Evolutionary conservation across 2,113 vertebrate genomes (phyloP).

Genomic region (Rhabdomys dilectus): DNA sequence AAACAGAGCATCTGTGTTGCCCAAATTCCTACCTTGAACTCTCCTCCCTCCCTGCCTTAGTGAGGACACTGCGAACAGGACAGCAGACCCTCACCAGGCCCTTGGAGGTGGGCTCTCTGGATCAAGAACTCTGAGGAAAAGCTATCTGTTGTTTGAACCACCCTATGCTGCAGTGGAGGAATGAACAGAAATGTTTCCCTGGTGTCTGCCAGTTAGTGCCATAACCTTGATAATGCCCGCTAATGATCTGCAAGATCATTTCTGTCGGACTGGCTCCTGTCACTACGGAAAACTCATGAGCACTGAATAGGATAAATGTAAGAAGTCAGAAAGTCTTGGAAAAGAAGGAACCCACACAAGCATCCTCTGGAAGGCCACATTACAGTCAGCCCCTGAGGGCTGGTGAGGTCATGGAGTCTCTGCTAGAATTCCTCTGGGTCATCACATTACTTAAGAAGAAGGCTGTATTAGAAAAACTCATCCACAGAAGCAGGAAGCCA

Average conservation of each 20-base stretch:
- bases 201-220: rapidly evolving
- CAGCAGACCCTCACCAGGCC: not conserved
- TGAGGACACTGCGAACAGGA: not conserved
- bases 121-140: not conserved
- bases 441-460: not conserved
- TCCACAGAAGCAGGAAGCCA: not conserved
- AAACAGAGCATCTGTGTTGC: not conserved
- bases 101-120: not conserved
- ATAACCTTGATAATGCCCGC: rapidly evolving
- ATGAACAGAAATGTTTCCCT: not conserved
- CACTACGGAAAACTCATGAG: not conserved
- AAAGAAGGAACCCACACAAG: not conserved
- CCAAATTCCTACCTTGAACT: not conserved
- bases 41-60: not conserved
- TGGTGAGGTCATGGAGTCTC: rapidly evolving
- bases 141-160: rapidly evolving
- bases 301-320: rapidly evolving
- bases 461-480: too few relatives aligned
- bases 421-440: not conserved
- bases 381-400: not conserved
- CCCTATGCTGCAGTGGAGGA: too few relatives aligned
- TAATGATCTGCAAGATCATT: rapidly evolving
- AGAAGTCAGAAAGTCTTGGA: not conserved
- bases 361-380: not conserved
- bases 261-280: not conserved